Conservation (phyloP, 1,140 invertebrate genomes). For the Orius laevigatus region DNA sequence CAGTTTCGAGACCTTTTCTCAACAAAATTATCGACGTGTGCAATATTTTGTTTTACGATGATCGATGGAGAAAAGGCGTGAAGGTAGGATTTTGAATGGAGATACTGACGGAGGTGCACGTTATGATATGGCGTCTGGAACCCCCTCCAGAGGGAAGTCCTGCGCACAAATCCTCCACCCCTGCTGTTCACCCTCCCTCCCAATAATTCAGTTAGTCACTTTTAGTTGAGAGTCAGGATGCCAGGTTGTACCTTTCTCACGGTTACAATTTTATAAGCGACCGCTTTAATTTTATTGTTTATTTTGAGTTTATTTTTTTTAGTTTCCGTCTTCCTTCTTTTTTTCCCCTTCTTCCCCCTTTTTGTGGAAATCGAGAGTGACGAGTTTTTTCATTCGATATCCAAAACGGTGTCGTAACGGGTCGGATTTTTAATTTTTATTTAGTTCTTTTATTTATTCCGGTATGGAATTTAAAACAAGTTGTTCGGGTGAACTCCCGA, state of each 20-base stretch:
- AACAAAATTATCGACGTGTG: no score
- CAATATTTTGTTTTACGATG: no score
- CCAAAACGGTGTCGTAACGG: constrained; percentile 10
- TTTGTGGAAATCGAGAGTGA: not conserved
- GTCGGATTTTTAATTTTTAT: not conserved
- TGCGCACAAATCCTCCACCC: not conserved
- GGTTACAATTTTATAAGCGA: not conserved
- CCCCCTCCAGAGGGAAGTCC: not conserved
- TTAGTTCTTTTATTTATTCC: no score
- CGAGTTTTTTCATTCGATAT: not conserved
- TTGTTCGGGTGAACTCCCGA: constrained; percentile 2
- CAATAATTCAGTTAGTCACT: constrained; percentile 24
- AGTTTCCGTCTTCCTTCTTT: constrained; percentile 1
- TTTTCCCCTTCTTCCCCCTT: constrained; percentile 5
- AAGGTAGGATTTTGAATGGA: no score
- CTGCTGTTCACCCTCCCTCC: constrained; percentile 5
- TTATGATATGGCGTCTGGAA: not conserved
- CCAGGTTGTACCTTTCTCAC: constrained; percentile 12
- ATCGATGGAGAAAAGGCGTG: no score
- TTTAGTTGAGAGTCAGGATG: constrained; percentile 20
- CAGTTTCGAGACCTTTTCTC: no score
- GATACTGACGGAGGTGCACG: no score
- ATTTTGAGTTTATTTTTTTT: constrained; percentile 11
- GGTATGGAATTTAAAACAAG: constrained; percentile 16
- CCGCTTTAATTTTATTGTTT: not conserved